Evolutionary conservation across 2,113 vertebrate species (phyloP), one percentile per base, ranked within the genome.

Genomic region (Eulemur macaco): DNA sequence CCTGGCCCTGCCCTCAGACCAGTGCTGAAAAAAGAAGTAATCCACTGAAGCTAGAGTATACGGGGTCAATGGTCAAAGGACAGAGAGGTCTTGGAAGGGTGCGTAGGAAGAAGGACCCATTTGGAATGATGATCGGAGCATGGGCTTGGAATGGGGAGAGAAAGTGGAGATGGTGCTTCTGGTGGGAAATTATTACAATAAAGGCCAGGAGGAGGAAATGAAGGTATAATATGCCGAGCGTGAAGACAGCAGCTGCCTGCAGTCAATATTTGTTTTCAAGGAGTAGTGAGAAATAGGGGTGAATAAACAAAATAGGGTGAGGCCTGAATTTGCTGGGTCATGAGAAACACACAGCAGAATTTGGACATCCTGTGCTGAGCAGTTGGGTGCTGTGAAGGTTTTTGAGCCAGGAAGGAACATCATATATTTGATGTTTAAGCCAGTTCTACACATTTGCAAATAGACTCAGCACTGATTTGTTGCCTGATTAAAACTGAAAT

Each of bases 371-470:
- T 7, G 6, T 56, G 64, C 69, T 76, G 8, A 96, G 31, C 31
- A 74, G 11, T 2, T 45, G 18, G 73, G 71, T 92, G 34, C 18
- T 39, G 31, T 64, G 18, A 95, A 89, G 74, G 52, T 42, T 93
- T 96, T 6, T 56, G 66, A 90, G 60, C 14, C 56, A 54, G 34
- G 52, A 86, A 80, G 13, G n/a, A 68, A 87, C 42, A 50, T 31
- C 10, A 42, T 29, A 76, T 39, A 60, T 66, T 60, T 71, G n/a
- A 82, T 81, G 42, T 56, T 85, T 68, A 91, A 91, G 39, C 39
- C 77, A 60, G 8, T 50, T 94, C 27, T 88, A 77, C 85, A 77
- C n/a, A 92, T 82, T 74, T 86, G 66, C 81, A 82, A 96, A 89
- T 89, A 23, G 31, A 27, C 29, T 73, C 54, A 54, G 64, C 83